These are phyloP conservation scores for Trypoxylon attenuatum DNA, from an alignment of 2,888 invertebrate species.

Conservation along the genomic window DNA sequence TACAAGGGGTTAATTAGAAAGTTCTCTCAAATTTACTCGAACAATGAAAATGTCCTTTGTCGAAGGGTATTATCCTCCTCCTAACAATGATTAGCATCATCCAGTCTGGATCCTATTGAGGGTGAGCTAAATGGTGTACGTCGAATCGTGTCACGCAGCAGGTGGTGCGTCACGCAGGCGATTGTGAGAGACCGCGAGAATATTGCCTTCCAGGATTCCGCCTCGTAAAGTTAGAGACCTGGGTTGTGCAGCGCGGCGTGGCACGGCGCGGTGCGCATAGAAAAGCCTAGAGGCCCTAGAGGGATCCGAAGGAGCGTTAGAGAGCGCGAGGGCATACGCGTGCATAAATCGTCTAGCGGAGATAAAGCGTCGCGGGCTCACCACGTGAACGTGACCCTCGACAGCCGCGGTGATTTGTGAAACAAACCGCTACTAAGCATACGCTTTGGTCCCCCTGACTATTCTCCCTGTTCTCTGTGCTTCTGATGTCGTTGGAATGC, in stretches of 20 bases:
- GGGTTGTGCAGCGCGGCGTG: constrained; percentile 38
- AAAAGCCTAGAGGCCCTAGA: constrained; percentile 36
- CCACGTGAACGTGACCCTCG: constrained; percentile 20
- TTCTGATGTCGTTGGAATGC: too few species aligned
- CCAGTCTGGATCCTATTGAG: too few species aligned
- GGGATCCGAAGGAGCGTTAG: constrained; percentile 27
- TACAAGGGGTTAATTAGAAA: too few species aligned
- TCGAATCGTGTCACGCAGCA: background rate
- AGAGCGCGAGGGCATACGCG: constrained; percentile 21
- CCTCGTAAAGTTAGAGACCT: constrained; percentile 40
- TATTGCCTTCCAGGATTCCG: constrained; percentile 16
- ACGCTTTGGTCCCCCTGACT: too few species aligned
- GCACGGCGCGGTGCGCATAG: constrained; percentile 21
- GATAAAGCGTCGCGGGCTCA: constrained; percentile 40
- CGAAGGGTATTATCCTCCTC: too few species aligned
- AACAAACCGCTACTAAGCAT: constrained; percentile 35
- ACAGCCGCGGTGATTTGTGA: constrained; percentile 29
- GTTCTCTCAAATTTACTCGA: too few species aligned
- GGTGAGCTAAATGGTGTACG: too few species aligned
- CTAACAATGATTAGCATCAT: too few species aligned
- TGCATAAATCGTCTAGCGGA: constrained; percentile 50
- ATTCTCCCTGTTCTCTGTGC: too few species aligned
- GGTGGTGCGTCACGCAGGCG: background rate
- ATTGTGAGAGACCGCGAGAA: constrained; percentile 14
- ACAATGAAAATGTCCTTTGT: too few species aligned